Evolutionary conservation across 2,113 vertebrate genomes (phyloP).

Genomic region (Muntiacus muntjak): DNA sequence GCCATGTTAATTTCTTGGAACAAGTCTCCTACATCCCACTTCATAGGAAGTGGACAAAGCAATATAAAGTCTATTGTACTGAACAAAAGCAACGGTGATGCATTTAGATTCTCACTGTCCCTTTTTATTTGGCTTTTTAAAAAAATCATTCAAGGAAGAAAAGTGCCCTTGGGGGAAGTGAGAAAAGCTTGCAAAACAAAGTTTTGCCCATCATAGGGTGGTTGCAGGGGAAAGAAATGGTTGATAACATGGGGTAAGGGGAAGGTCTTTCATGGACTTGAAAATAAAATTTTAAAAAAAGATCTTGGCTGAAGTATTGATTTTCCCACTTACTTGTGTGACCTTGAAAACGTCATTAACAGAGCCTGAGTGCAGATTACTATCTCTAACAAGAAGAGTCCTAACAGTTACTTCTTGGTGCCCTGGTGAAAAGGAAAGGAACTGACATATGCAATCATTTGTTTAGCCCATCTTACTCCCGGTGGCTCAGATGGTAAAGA

Average conservation of each 20-base stretch:
- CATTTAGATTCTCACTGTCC: slow-evolving; percentile 49
- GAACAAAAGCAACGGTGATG: slow-evolving; percentile 45
- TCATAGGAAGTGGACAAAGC: slow-evolving; percentile 54
- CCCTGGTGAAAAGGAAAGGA: background rate
- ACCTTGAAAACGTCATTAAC: background rate
- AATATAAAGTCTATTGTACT: slow-evolving; percentile 61
- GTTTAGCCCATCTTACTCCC: background rate
- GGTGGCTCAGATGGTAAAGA: background rate
- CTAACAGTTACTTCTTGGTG: background rate
- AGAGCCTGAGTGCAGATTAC: background rate
- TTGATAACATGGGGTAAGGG: accelerated
- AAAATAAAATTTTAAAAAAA: background rate
- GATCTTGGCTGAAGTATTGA: background rate
- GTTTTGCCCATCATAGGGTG: background rate
- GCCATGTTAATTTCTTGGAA: slow-evolving; percentile 55
- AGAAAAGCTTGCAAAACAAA: slow-evolving; percentile 43
- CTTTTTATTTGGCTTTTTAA: slow-evolving; percentile 24
- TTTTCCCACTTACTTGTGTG: background rate
- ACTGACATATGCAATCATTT: background rate
- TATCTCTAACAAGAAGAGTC: background rate
- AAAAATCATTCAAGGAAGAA: slow-evolving; percentile 41
- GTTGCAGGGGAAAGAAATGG: background rate
- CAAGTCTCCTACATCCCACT: slow-evolving; percentile 54
- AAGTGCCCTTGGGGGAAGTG: background rate
- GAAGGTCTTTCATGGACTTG: background rate